Conservation (phyloP, 1,140 invertebrate genomes). For the Bombus cullumanus region DNA sequence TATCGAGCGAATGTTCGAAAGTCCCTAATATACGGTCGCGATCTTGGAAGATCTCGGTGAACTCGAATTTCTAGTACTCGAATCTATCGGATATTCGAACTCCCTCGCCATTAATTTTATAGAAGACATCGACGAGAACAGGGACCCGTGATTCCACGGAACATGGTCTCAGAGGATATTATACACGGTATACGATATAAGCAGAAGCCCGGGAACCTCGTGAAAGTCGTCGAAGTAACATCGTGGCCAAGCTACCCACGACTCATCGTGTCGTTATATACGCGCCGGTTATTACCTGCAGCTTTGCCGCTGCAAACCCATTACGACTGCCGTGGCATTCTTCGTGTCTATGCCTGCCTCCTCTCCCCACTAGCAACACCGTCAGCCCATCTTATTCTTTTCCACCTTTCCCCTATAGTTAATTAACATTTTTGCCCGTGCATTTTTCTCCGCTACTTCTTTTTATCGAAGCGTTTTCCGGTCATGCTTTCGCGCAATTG, state of each 20-base stretch:
- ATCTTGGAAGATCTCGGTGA: background rate
- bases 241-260: constrained; percentile 62
- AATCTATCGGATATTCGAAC: background rate
- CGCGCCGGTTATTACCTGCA: constrained; percentile 67
- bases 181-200: constrained; percentile 32
- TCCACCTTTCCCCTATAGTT: constrained; percentile 45
- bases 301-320: constrained; percentile 65
- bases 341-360: constrained; percentile 36
- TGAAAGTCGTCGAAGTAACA: constrained; percentile 62
- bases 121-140: constrained; percentile 8
- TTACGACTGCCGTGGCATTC: constrained; percentile 67
- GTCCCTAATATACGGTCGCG: no score
- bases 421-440: constrained; percentile 46
- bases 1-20: no score
- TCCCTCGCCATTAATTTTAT: background rate
- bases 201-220: constrained; percentile 59
- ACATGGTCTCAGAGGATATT: constrained; percentile 20
- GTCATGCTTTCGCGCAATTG: no score
- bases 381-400: constrained; percentile 42
- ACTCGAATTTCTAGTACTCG: background rate
- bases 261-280: constrained; percentile 70
- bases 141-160: background rate
- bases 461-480: constrained; percentile 7
- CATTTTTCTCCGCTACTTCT: background rate
- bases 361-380: background rate